Conservation (phyloP, 2,797 vertebrate genomes). For the Emydoidea blandingii region DNA sequence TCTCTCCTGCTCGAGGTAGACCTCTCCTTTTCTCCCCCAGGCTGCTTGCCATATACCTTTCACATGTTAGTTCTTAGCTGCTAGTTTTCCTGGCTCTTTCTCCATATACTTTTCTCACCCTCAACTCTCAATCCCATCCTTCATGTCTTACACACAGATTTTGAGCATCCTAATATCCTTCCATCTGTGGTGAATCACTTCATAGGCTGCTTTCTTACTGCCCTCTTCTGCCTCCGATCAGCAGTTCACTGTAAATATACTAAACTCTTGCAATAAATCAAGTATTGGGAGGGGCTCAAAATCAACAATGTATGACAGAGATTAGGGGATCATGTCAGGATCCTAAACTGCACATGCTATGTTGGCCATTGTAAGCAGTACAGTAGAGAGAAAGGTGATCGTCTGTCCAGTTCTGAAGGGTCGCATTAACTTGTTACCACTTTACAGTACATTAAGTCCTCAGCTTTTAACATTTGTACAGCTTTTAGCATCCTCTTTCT, state of each 20-base stretch:
- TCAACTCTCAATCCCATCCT: neutral
- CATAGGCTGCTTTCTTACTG: neutral
- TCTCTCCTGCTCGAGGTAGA: neutral
- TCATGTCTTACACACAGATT: neutral
- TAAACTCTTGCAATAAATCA: neutral
- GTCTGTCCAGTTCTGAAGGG: neutral
- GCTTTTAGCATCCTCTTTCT: neutral
- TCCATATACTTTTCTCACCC: neutral
- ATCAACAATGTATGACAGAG: no score
- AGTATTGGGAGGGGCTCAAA: no score
- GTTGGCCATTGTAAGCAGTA: neutral
- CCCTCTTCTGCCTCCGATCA: neutral
- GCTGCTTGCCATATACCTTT: neutral
- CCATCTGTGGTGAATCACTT: neutral
- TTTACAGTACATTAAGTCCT: neutral
- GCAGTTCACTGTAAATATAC: accelerated
- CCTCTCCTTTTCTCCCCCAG: neutral
- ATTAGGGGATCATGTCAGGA: no score
- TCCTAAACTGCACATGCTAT: neutral
- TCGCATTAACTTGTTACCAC: neutral
- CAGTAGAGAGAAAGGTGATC: neutral
- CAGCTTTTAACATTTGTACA: neutral
- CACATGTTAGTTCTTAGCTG: neutral
- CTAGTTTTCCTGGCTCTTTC: conserved; percentile 23
- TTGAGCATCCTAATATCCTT: neutral